Evolutionary conservation across 2,113 vertebrate genomes (phyloP), one percentile per base, ranked within the genome.

Genomic region (Passerina amoena): DNA sequence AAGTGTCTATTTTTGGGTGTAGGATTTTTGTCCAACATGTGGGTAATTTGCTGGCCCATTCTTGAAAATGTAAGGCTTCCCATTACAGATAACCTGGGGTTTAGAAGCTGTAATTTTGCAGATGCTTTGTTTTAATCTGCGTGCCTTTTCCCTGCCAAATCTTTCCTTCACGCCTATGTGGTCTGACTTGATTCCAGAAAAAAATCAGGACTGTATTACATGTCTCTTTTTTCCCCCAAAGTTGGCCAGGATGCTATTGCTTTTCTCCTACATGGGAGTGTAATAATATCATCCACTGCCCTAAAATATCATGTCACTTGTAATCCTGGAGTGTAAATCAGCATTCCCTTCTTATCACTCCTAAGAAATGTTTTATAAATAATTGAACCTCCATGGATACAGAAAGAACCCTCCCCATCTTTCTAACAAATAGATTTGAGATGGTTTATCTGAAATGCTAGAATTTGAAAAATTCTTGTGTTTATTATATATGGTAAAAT

Each of bases 391-490:
- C 18, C 7, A 11, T 14, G 23, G 12, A 20, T 40, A 35, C 5
- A 4, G 50, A 23, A 82, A 56, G 38, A 38, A 13, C 0, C 0
- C 0, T 4, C 0, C 10, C 10, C 4, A 10, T n/a, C 5, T 40
- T 86, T 83, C 68, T 37, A 61, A 53, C 5, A 57, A 56, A 60
- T 37, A 8, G 19, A 22, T 60, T 68, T 79, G 25, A 95, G 18
- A 31, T 15, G 12, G 4, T 71, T 90, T 78, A n/a, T 48, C 28
- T 79, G 33, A 60, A 53, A 10, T 81, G n/a, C 53, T 76, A 60
- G n/a, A 53, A 71, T 53, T 12, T 77, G 20, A 5, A 33, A 38
- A 63, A 42, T 81, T 31, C n/a, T 78, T 17, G 18, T 6, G 24
- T 79, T 80, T 77, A 25, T 63, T 37, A 53, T 40, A 16, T 31